phyloP scores from a whole-genome alignment of 2,797 vertebrate species.

The Mormyrops boulengeri region DNA sequence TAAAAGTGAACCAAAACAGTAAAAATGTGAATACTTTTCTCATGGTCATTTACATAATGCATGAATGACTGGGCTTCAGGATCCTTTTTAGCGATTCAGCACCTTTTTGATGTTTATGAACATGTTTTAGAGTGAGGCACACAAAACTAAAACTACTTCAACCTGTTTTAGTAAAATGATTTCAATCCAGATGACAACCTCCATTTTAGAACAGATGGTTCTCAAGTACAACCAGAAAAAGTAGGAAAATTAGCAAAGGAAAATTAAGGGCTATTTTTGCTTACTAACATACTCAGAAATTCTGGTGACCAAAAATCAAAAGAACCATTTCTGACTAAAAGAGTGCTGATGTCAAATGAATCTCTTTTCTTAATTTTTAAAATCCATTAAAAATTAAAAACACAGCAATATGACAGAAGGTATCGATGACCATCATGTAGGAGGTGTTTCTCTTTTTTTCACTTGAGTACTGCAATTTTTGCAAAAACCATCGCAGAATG shows the following conservation, averaged over 20 bases:
- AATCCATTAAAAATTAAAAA: not conserved
- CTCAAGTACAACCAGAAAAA: slow-evolving; percentile 38
- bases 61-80: slow-evolving; percentile 40
- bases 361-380: not conserved
- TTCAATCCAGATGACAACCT: slow-evolving; percentile 44
- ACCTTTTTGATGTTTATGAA: slow-evolving; percentile 34
- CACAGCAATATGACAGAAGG: not conserved
- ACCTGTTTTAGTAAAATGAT: slow-evolving; percentile 38
- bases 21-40: not conserved
- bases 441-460: not conserved
- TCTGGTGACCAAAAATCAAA: slow-evolving; percentile 16
- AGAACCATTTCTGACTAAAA: not conserved
- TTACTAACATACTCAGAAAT: slow-evolving; percentile 16
- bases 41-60: slow-evolving; percentile 37
- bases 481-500: not conserved
- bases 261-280: slow-evolving; percentile 35
- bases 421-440: not conserved
- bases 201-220: slow-evolving; percentile 52
- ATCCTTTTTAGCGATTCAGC: slow-evolving; percentile 29
- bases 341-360: not conserved
- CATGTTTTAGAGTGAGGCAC: slow-evolving; percentile 12
- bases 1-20: not conserved
- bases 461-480: not conserved
- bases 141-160: slow-evolving; percentile 29
- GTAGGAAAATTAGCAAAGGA: slow-evolving; percentile 26